phyloP scores from a whole-genome alignment of 2,888 invertebrate species.

The Antheraea assamensis region DNA sequence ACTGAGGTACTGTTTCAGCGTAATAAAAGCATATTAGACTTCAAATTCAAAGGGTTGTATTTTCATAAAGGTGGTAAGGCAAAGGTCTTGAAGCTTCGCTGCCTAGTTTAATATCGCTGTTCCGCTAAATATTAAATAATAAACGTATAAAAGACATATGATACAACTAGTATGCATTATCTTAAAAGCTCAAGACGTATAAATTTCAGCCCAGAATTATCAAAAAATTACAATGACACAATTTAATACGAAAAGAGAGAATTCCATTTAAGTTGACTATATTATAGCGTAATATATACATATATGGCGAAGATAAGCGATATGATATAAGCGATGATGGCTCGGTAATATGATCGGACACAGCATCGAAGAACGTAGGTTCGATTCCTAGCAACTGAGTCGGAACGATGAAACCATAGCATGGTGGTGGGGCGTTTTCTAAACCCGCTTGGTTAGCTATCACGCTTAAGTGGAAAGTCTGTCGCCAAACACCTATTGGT shows the following conservation, averaged over 20 bases:
- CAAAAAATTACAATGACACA: neutral
- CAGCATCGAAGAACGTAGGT: too few species aligned
- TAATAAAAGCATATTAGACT: neutral
- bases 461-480: too few species aligned
- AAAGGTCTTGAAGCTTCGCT: neutral
- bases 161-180: neutral
- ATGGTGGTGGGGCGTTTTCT: too few species aligned
- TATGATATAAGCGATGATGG: too few species aligned
- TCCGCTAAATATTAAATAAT: neutral
- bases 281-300: too few species aligned
- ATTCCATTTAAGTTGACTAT: neutral
- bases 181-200: neutral
- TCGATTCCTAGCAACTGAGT: too few species aligned
- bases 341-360: too few species aligned
- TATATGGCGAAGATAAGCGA: too few species aligned
- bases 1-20: neutral
- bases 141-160: neutral
- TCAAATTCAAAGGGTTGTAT: neutral
- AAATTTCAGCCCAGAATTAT: neutral
- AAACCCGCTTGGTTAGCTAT: too few species aligned
- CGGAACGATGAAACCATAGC: too few species aligned
- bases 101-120: neutral
- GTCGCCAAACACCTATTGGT: too few species aligned
- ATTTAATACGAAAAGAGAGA: neutral
- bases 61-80: too few species aligned